Percentiles rank a stretch among this genome's conserved stretches.
Conservation (phyloP, 1,140 invertebrate species). For the Zaprionus ghesquierei region DNA sequence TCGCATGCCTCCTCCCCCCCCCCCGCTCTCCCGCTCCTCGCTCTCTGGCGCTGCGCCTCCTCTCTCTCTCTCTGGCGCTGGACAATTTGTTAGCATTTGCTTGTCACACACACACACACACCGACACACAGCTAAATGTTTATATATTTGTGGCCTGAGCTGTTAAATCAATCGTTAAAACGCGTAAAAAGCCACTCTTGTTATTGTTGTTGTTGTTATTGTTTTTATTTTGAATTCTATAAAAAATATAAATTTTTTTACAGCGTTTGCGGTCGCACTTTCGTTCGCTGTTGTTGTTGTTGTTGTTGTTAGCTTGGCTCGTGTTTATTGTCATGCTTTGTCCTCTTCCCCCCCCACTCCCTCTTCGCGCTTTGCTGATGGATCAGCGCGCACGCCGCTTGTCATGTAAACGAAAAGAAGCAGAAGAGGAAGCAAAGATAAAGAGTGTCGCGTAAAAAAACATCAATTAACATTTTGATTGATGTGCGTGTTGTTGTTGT, state of each 20-base stretch:
- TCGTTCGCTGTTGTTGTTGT: constrained; percentile 17
- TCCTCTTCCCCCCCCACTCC: not conserved
- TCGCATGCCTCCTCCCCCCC: not conserved
- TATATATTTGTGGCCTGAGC: constrained; percentile 55
- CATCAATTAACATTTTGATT: constrained; percentile 78
- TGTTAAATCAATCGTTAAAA: constrained; percentile 78
- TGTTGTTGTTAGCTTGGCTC: constrained; percentile 60
- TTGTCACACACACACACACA: constrained; percentile 20
- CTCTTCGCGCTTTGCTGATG: constrained; percentile 48
- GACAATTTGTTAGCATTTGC: constrained; percentile 55
- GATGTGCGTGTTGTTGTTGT: constrained; percentile 50
- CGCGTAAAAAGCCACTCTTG: constrained; percentile 66
- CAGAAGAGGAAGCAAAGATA: constrained; percentile 40
- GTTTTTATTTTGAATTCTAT: constrained; percentile 37
- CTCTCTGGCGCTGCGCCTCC: no score
- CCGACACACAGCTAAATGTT: constrained; percentile 30
- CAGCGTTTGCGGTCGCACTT: constrained; percentile 45
- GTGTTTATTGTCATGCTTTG: constrained; percentile 61
- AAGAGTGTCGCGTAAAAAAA: constrained; percentile 43
- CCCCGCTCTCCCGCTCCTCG: not conserved
- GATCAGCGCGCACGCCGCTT: constrained; percentile 71
- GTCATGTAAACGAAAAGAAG: constrained; percentile 64
- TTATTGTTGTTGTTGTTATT: constrained; percentile 15
- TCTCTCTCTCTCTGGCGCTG: not conserved
- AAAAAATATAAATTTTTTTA: constrained; percentile 55